phyloP scores from a whole-genome alignment of 2,113 vertebrate genomes.

The Cyanoderma ruficeps region DNA sequence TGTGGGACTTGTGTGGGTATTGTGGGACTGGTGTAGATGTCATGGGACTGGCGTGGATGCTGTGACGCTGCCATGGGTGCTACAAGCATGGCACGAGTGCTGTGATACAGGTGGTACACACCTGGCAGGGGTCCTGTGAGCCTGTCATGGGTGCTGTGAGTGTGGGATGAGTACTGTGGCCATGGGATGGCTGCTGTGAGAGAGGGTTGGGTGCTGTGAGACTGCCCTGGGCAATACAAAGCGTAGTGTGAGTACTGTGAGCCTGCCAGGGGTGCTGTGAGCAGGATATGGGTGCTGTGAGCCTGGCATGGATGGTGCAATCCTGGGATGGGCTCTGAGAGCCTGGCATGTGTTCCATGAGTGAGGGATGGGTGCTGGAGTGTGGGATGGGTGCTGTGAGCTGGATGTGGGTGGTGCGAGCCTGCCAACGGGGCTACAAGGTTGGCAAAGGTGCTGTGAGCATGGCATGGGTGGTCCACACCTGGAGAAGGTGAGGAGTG shows the following conservation, averaged over 20 bases:
- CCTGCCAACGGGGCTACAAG: background rate
- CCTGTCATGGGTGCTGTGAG: background rate
- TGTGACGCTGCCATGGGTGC: rapidly evolving
- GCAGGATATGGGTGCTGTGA: background rate
- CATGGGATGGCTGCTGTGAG: background rate
- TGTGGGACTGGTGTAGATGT: rapidly evolving
- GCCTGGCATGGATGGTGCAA: background rate
- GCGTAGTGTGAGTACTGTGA: background rate
- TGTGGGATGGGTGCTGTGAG: background rate
- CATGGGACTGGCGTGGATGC: rapidly evolving
- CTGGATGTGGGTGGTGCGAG: background rate
- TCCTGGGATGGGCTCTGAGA: background rate
- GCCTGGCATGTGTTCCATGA: background rate
- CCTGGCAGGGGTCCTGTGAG: background rate
- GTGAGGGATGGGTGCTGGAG: background rate
- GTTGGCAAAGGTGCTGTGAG: background rate
- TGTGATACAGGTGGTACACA: background rate
- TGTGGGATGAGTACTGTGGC: background rate
- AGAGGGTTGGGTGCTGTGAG: background rate
- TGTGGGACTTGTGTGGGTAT: background rate
- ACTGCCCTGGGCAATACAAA: background rate
- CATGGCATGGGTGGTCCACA: rapidly evolving
- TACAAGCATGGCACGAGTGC: rapidly evolving
- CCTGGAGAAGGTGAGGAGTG: too few relatives aligned
- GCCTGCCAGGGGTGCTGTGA: background rate